Conservation (phyloP, 1,140 invertebrate genomes). For the Orussus abietinus region DNA sequence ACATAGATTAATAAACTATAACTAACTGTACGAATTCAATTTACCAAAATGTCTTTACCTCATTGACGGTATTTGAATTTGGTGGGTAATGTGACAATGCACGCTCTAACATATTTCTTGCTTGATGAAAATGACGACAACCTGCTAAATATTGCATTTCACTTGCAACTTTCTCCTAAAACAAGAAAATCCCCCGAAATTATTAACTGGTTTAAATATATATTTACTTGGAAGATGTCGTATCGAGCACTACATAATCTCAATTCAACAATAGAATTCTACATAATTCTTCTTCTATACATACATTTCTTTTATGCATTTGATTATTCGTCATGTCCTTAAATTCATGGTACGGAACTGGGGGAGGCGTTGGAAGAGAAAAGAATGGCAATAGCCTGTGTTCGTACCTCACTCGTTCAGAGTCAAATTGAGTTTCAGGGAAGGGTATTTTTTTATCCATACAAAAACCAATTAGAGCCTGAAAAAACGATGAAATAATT, state of each 20-base stretch:
- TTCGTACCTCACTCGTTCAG: constrained; percentile 90
- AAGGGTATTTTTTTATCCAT: constrained; percentile 72
- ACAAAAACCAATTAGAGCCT: constrained; percentile 72
- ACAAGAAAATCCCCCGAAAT: constrained; percentile 10
- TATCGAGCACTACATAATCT: neutral
- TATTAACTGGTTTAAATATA: no score
- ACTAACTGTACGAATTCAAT: constrained; percentile 9
- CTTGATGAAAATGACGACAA: constrained; percentile 89
- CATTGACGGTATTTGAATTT: constrained; percentile 71
- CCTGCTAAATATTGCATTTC: constrained; percentile 67
- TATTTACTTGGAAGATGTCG: no score
- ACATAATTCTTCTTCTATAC: constrained; percentile 15
- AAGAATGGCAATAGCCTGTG: constrained; percentile 89
- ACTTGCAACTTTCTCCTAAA: constrained; percentile 40
- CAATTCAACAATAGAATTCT: neutral
- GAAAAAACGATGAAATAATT: constrained; percentile 25
- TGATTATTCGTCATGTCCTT: constrained; percentile 60
- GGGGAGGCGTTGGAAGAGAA: constrained; percentile 81
- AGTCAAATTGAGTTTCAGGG: constrained; percentile 82
- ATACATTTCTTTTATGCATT: constrained; percentile 48
- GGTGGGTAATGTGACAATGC: constrained; percentile 43
- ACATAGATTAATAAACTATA: constrained; percentile 10
- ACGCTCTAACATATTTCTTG: constrained; percentile 76
- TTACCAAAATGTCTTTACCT: constrained; percentile 58
- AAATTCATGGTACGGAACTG: constrained; percentile 84